Evolutionary conservation across 2,888 invertebrate genomes (phyloP), one percentile per base, ranked within the genome.

Genomic region (Dusona sp.): DNA sequence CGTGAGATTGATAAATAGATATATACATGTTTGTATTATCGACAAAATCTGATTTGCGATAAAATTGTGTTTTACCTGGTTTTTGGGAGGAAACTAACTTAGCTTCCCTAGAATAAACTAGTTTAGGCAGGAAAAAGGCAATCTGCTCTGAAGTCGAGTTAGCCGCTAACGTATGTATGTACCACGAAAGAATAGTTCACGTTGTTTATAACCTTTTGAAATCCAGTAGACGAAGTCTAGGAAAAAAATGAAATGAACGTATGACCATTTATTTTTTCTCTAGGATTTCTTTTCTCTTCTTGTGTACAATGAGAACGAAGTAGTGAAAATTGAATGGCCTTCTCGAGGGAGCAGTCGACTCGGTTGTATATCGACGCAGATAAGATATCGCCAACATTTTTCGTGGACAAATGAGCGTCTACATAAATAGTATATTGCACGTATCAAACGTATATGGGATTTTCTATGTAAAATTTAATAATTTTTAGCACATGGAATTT

Each of bases 311-410:
- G 42, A 33, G 42, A 45, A 68, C 29, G n/a, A 13, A 73, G 42
- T 29, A 72, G 48, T 11, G n/a, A 29, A 29, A 80, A 72, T 7
- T 61, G 42, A 75, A 11, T 75, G 70, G 33, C 54, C 38, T 77
- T n/a, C 45, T 45, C 70, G 74, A 73, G 81, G 77, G 81, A 45
- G 65, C 57, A 45, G 73, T 45, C 81, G 67, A 73, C 79, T 64
- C 25, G 19, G 67, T 85, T 64, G 33, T 25, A 51, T 25, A 68
- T 22, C 22, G 29, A 29, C 13, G 22, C 38, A 22, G 79, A 85
- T 82, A 83, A 79, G 82, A 75, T 74, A 79, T 75, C 77, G 57
- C 0, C 51, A n/a, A 74, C 57, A 25, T 85, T 68, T 65, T 73
- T 67, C 54, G 25, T 25, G n/a, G 61, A 70, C 64, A 36, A 65